These are phyloP conservation scores for Drosophila orena DNA, from an alignment of 1,140 invertebrate genomes.

Conservation along the genomic window DNA sequence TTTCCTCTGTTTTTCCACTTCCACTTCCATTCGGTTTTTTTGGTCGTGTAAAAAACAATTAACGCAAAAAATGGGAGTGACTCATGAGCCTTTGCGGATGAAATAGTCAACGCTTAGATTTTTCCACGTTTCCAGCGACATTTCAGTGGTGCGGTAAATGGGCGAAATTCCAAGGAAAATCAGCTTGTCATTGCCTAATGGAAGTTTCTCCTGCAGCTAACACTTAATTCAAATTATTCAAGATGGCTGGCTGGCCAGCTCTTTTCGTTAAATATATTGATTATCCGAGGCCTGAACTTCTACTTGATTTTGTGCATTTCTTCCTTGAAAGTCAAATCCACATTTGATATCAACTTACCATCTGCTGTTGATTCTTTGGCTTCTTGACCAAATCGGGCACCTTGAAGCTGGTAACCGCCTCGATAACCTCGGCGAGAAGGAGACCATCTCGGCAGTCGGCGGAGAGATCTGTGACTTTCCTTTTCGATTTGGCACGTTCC, in stretches of 20 bases:
- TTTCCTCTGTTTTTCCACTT: constrained; percentile 22
- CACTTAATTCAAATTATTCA: constrained; percentile 23
- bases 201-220: not conserved
- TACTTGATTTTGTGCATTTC: too few species aligned
- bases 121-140: constrained; percentile 58
- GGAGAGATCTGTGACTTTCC: constrained; percentile 93
- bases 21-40: constrained; percentile 8
- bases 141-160: constrained; percentile 13
- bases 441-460: constrained; percentile 96
- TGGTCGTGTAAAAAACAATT: constrained; percentile 69
- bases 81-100: constrained; percentile 53
- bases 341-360: constrained; percentile 89
- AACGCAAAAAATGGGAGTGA: constrained; percentile 64
- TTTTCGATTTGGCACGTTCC: constrained; percentile 94
- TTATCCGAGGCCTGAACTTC: too few species aligned
- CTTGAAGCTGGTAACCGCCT: constrained; percentile 96
- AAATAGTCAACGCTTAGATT: constrained; percentile 56
- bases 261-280: not conserved
- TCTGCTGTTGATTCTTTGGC: constrained; percentile 94
- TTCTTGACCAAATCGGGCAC: constrained; percentile 94
- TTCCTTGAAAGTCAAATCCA: too few species aligned
- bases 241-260: not conserved
- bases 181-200: constrained; percentile 27
- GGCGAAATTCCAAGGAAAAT: constrained; percentile 16
- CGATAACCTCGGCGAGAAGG: constrained; percentile 95